Evolutionary conservation across 2,888 invertebrate genomes (phyloP), one percentile per base, ranked within the genome.

Genomic region (Scrobipalpa costella): DNA sequence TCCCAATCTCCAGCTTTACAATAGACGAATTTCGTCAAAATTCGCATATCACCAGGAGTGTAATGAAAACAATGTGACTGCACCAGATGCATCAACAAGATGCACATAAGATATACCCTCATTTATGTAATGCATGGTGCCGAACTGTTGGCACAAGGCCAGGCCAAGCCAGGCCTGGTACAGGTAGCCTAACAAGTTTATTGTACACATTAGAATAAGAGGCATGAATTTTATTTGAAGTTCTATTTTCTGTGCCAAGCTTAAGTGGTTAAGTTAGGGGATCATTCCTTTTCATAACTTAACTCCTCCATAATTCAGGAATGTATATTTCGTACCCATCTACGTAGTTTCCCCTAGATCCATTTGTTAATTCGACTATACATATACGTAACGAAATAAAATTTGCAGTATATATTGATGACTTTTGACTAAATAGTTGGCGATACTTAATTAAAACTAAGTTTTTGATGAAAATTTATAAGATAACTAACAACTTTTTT

Each of bases 121-220:
- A 66, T 66, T 66, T 63, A 63, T 57, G 57, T 64, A 66, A 66
- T 66, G 66, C 58, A 66, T 63, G 66, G 66, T 36, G 57, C 38
- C 61, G 47, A n/a, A 21, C 27, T 27, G 5, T 27, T 27, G 66
- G 66, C 66, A 21, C 13, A 8, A 27, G 15, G 61, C 64, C 64
- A 64, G 47, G 44, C n/a, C 5, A n/a, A 33, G 55, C 55, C 19
- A 21, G 44, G 0, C 44, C 7, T 15, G 15, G 44, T 44, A 15
- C 44, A 44, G 44, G 15, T 40, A 40, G 40, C 13, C 13, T n/a
- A 7, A 44, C 15, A 44, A 44, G n/a, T 44, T 44, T 44, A 44
- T 44, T 44, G 44, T 7, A 7, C 7, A 15, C 44, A 44, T 44
- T 44, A 15, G 44, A 44, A 44, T 44, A 27, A 27, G 27, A 27